These are phyloP conservation scores for Gasterosteus nipponicus DNA, from an alignment of 2,113 vertebrate genomes.

Conservation along the genomic window DNA sequence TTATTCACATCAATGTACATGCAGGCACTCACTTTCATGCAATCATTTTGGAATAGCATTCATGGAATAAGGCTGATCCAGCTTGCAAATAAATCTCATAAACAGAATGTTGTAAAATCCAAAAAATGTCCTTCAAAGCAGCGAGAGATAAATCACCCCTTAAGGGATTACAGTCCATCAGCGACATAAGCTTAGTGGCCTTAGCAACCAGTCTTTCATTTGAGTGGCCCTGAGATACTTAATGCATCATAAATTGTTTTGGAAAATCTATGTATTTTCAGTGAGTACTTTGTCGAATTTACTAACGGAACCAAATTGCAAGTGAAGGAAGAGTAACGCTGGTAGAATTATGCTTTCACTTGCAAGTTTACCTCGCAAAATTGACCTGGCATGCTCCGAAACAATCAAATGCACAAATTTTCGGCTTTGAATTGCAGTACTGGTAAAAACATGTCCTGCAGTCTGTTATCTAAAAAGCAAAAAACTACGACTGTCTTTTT, in stretches of 20 bases:
- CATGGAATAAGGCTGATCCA: neutral
- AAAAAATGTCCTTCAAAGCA: constrained; percentile 37
- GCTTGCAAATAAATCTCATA: constrained; percentile 10
- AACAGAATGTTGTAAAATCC: constrained; percentile 21
- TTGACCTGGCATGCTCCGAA: neutral
- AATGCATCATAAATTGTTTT: constrained; percentile 11
- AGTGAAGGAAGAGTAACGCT: neutral
- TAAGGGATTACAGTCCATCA: constrained; percentile 45
- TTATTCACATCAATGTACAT: neutral
- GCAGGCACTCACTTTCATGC: neutral
- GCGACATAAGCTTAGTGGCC: constrained; percentile 30
- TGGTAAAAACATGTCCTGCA: neutral
- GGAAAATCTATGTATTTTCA: neutral
- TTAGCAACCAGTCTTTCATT: constrained; percentile 14
- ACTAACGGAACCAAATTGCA: neutral
- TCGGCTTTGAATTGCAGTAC: neutral
- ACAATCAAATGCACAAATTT: neutral
- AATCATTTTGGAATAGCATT: neutral
- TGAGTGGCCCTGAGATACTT: neutral
- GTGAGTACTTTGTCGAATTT: neutral
- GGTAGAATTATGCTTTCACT: neutral
- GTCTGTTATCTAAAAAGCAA: neutral
- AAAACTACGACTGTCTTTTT: neutral
- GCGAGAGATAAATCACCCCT: constrained; percentile 16
- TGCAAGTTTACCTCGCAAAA: neutral